Base-by-base conservation (phyloP, 2,113 vertebrate species). In the Xenopus borealis region DNA sequence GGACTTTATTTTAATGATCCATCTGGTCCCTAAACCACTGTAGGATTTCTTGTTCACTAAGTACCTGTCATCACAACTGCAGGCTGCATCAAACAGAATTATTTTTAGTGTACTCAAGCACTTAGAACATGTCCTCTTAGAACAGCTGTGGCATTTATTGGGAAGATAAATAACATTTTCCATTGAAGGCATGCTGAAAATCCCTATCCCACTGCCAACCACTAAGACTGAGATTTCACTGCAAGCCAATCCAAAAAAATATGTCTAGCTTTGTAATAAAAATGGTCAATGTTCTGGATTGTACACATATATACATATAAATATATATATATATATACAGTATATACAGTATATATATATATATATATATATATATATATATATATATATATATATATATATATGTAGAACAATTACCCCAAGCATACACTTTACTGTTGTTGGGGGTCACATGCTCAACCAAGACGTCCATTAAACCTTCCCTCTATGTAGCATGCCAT, bases 121-220 rank as follows among this genome's bases (percentile, higher is more conserved):
- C 72, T 66, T 66, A 66, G 62, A 66, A 73, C 66, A 59, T 52
- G 62, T 46, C 72, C 18, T 53, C 66, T 73, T 58, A 73, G 63
- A 53, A 66, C 72, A 66, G 72, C 72, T 66, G 72, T 73, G 72
- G 40, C 72, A 73, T 73, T 73, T 73, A 73, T 73, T 66, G 72
- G 30, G 72, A 66, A 73, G 72, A 73, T 73, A 73, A 66, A 73
- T 73, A 66, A 52, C 63, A 73, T 73, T 73, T 73, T 73, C 72
- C 72, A 66, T 66, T 73, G 66, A 52, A 73, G 63, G 63, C 52
- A 53, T 58, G 63, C 58, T 27, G 62, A 66, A 73, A 73, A 66
- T 73, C 62, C 63, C 44, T 73, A 46, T 73, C 66, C 71, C 62
- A 66, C 44, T 73, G 50, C 63, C 62, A 66, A 53, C 63, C 62